Conservation (phyloP, 2,888 invertebrate species). For the Panzeria rudis region DNA sequence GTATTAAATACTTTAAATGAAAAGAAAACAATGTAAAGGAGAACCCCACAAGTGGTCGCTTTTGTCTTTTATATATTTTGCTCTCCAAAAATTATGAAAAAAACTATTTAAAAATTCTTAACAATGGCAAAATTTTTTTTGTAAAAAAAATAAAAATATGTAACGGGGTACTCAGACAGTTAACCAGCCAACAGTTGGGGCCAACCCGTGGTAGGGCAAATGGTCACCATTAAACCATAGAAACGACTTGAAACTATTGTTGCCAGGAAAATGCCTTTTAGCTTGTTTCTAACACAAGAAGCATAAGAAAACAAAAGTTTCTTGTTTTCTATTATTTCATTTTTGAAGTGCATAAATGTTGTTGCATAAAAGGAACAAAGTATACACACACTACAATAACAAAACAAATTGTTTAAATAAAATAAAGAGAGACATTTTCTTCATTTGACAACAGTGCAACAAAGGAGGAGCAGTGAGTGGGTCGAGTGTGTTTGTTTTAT, state of each 20-base stretch:
- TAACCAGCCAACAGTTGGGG: constrained; percentile 46
- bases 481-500: constrained; percentile 63
- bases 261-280: constrained; percentile 37
- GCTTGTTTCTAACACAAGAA: constrained; percentile 26
- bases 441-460: constrained; percentile 31
- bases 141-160: background rate
- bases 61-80: constrained; percentile 49
- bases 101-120: constrained; percentile 49
- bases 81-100: background rate
- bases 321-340: background rate
- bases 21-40: constrained; percentile 37
- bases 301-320: constrained; percentile 37
- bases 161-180: constrained; percentile 67
- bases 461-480: constrained; percentile 57
- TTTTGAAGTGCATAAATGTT: constrained; percentile 60
- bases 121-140: constrained; percentile 36
- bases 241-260: constrained; percentile 41
- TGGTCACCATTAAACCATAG: constrained; percentile 59
- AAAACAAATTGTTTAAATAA: constrained; percentile 52
- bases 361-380: constrained; percentile 39
- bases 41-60: constrained; percentile 66
- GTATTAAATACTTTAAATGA: constrained; percentile 66
- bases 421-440: constrained; percentile 51
- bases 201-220: constrained; percentile 50
- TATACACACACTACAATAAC: constrained; percentile 25